Evolutionary conservation across 2,797 vertebrate species (phyloP).

Genomic region (Iguana delicatissima): DNA sequence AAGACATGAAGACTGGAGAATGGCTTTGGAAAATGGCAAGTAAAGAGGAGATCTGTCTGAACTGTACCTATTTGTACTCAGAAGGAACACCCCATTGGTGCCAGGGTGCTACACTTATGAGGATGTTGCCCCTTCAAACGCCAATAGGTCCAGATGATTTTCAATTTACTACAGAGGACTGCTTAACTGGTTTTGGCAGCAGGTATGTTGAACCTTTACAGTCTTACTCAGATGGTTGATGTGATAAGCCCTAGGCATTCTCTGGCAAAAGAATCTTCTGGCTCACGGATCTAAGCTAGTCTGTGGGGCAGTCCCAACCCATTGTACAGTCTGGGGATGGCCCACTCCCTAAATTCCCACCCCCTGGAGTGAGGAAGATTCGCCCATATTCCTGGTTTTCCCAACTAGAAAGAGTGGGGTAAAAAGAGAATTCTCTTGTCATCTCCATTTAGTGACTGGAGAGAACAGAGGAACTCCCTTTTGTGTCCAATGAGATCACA

Average conservation of each 20-base stretch:
- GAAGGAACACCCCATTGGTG: background rate
- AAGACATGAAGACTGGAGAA: background rate
- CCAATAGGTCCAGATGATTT: background rate
- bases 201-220: background rate
- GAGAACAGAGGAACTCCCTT: background rate
- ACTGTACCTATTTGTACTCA: background rate
- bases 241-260: background rate
- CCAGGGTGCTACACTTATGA: background rate
- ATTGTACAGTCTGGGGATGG: background rate
- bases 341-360: background rate
- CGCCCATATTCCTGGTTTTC: background rate
- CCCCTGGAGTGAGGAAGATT: background rate
- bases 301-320: background rate
- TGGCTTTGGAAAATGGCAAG: background rate
- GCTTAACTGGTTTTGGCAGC: background rate
- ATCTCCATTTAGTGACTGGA: background rate
- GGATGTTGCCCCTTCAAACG: background rate
- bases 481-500: background rate
- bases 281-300: background rate
- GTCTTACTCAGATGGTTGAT: conserved; percentile 1
- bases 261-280: background rate
- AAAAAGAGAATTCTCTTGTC: background rate
- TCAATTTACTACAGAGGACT: background rate
- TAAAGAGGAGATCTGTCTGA: background rate
- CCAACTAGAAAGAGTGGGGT: background rate